Conservation (phyloP, 2,113 vertebrate species). For the Perccottus glenii region DNA sequence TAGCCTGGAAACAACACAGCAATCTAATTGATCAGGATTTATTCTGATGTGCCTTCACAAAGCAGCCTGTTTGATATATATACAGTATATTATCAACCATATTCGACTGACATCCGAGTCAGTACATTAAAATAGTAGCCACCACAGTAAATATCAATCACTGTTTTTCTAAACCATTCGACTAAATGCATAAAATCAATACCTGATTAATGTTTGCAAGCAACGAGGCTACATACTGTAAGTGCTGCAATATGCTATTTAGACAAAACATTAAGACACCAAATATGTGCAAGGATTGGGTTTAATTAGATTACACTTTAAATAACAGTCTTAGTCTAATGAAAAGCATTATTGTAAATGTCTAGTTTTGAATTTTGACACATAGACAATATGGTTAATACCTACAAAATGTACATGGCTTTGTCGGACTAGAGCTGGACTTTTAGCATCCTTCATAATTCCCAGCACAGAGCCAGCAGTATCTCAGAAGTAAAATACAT, state of each 20-base stretch:
- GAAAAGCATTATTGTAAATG: too few species aligned
- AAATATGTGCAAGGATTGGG: background rate
- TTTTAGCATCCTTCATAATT: too few species aligned
- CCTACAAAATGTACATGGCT: too few species aligned
- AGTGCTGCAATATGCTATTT: background rate
- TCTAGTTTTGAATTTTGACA: too few species aligned
- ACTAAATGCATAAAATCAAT: background rate
- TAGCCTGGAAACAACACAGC: conserved; percentile 17
- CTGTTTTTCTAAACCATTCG: conserved; percentile 17
- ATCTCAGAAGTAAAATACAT: too few species aligned
- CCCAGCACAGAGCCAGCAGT: too few species aligned
- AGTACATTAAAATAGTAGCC: conserved; percentile 8
- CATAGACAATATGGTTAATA: too few species aligned
- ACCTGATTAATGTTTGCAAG: conserved; percentile 1
- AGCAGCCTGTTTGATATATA: conserved; percentile 21
- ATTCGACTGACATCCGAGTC: conserved; percentile 1
- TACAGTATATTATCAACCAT: conserved; percentile 23
- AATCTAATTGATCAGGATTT: conserved; percentile 16
- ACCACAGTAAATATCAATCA: conserved; percentile 11
- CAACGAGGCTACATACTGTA: conserved; percentile 1
- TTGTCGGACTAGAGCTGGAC: too few species aligned
- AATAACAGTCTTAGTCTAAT: too few species aligned
- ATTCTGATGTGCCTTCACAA: conserved; percentile 25
- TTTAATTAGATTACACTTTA: too few species aligned
- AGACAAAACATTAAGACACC: background rate